Percentiles rank a stretch among this genome's conserved stretches.
Conservation (phyloP, 2,113 vertebrate species). For the Microtus montanus region DNA sequence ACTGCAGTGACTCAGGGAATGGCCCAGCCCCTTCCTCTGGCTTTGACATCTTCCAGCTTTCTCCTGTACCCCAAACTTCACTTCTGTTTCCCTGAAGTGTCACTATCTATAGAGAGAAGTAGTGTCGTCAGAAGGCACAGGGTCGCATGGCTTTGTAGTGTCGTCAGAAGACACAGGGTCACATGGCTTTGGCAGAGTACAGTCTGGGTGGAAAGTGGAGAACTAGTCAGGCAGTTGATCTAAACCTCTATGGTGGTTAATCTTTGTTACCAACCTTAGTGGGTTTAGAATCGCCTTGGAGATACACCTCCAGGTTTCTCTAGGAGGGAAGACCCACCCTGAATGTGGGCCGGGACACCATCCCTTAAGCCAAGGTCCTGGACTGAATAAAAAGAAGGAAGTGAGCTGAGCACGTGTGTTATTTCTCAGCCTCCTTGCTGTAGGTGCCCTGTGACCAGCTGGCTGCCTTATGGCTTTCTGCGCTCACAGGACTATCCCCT, state of each 20-base stretch:
- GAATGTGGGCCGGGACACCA: background rate
- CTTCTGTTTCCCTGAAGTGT: background rate
- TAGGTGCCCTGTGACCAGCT: background rate
- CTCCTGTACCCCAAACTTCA: background rate
- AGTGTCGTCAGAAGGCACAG: background rate
- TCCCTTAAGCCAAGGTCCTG: background rate
- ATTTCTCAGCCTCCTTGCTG: background rate
- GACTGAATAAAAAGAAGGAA: background rate
- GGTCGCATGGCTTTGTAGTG: background rate
- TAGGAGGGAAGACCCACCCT: background rate
- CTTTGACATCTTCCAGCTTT: background rate
- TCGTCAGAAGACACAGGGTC: background rate
- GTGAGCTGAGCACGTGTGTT: background rate
- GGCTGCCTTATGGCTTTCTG: background rate
- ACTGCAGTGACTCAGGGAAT: background rate
- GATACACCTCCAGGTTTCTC: background rate
- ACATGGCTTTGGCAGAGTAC: background rate
- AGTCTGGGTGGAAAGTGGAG: background rate
- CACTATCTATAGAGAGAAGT: background rate
- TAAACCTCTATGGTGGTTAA: background rate
- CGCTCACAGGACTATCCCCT: background rate
- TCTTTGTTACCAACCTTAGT: background rate
- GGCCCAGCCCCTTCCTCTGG: background rate
- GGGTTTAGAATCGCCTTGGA: background rate
- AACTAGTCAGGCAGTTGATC: background rate